Evolutionary conservation across 1,140 invertebrate species (phyloP).

Genomic region (Epicauta chinensis): DNA sequence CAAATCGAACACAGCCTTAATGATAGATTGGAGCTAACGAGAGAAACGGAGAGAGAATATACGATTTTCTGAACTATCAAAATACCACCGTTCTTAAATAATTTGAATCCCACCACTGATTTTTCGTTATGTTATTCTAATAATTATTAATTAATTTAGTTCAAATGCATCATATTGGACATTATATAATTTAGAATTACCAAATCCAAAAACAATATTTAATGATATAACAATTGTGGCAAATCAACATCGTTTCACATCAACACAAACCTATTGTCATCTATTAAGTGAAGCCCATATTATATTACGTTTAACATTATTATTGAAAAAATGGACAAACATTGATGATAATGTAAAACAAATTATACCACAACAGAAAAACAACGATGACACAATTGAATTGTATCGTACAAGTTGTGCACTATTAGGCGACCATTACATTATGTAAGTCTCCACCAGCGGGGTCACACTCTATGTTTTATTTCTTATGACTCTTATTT

Average conservation of each 20-base stretch:
- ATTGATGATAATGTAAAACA: constrained; percentile 31
- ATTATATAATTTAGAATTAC: constrained; percentile 58
- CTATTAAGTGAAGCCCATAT: constrained; percentile 61
- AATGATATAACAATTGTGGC: constrained; percentile 61
- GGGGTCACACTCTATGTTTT: too few species aligned
- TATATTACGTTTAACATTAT: constrained; percentile 49
- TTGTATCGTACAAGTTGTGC: constrained; percentile 55
- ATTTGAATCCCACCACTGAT: background rate
- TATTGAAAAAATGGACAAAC: constrained; percentile 36
- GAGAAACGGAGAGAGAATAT: too few species aligned
- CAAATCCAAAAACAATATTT: constrained; percentile 53
- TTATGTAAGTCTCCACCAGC: constrained; percentile 48
- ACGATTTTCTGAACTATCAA: too few species aligned
- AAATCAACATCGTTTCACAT: constrained; percentile 53
- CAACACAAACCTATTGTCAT: constrained; percentile 58
- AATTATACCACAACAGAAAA: constrained; percentile 29
- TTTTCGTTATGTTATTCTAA: background rate
- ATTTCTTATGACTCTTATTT: too few species aligned
- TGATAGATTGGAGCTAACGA: too few species aligned
- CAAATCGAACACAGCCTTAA: too few species aligned
- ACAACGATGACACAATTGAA: constrained; percentile 45
- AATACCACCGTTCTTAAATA: too few species aligned
- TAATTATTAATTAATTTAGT: constrained; percentile 19
- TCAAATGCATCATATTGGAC: constrained; percentile 51
- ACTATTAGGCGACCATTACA: constrained; percentile 58